phyloP scores from a whole-genome alignment of 64 coral and sea anemone genomes.

The Dendrophyllia cribrosa region DNA sequence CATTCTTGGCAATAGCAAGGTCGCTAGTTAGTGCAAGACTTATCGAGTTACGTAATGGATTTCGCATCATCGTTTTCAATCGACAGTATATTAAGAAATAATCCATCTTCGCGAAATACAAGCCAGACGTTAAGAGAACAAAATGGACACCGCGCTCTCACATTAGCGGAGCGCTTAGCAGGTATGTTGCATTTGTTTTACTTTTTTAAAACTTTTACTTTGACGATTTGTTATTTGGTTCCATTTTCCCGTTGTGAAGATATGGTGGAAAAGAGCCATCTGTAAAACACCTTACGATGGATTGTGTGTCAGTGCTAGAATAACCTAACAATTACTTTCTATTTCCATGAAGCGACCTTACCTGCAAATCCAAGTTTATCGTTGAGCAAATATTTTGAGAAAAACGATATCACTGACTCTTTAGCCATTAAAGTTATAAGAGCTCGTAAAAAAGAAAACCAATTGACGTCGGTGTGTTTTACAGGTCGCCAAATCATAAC shows the following conservation, averaged over 20 bases:
- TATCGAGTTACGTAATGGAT: background rate
- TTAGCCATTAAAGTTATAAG: no score
- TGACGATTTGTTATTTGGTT: background rate
- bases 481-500: no score
- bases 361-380: no score
- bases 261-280: background rate
- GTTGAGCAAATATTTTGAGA: no score
- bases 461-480: no score
- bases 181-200: background rate
- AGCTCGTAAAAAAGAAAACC: no score
- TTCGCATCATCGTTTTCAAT: constrained; percentile 47
- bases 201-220: background rate
- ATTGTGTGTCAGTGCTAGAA: background rate
- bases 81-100: constrained; percentile 43
- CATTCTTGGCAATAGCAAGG: background rate
- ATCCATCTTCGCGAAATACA: constrained; percentile 31
- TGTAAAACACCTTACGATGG: background rate
- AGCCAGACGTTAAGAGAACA: constrained; percentile 12
- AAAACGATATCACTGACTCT: no score
- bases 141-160: background rate
- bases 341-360: no score
- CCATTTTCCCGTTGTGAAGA: background rate
- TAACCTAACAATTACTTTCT: background rate
- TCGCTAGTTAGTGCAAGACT: background rate
- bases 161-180: constrained; percentile 46